Base-by-base conservation (phyloP, 2,113 vertebrate species). In the Mungos mungo region DNA sequence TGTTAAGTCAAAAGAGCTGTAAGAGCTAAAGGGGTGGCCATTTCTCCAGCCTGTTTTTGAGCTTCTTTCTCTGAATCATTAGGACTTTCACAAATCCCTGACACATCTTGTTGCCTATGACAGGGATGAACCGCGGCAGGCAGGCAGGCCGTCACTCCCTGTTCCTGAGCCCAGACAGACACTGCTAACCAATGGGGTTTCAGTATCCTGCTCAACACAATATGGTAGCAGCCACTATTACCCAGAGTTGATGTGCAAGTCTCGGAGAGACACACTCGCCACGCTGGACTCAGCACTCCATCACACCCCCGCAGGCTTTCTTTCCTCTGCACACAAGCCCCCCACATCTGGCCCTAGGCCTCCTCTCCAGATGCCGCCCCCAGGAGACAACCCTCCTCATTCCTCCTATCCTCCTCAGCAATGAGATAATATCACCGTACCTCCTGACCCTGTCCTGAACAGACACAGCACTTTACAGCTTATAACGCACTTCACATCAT, bases 291-390 rank as follows among this genome's bases (percentile, higher is more conserved):
- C 10, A 38, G 35, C 14, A 18, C 41, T 71, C 68, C 21, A 27
- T 92, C 60, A 82, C 35, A 54, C 33, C 33, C 76, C n/a, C 74
- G 74, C 15, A 79, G 79, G 68, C 11, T 71, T 85, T 94, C 90
- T 65, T 45, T 74, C 54, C 47, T 38, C 35, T 2, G 3, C 2
- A 25, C 29, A 65, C 0, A 1, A n/a, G 47, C 65, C 47, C n/a
- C 81, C 50, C 77, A 76, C 38, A 72, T 77, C 69, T 71, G 83
- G 72, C 38, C 45, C 72, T 15, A 18, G 52, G 21, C 41, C 38
- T 57, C 71, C 14, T 76, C 87, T 91, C 79, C 72, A 89, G 76
- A 76, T 31, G 25, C 35, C 72, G 83, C 29, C 35, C 52, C 35
- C 31, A 66, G 60, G 41, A 72, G 27, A n/a, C 60, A 47, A n/a